Conservation (phyloP, 92 coral and sea anemone species). For the Blastomussa wellsi region DNA sequence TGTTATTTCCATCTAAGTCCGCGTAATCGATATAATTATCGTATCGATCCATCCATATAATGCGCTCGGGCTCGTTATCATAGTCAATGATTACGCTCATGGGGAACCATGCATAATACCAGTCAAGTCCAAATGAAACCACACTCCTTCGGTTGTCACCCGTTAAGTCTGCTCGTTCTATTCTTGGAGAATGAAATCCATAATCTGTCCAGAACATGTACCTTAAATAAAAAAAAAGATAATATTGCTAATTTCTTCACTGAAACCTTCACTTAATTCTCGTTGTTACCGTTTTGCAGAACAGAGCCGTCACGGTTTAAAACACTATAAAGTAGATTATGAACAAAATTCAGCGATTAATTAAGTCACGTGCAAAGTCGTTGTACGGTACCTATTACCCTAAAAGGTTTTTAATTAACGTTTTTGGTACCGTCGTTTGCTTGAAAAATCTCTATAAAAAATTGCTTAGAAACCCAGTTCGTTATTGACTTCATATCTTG, state of each 20-base stretch:
- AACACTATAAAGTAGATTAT: too few species aligned
- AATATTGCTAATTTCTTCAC: neutral
- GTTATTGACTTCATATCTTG: too few species aligned
- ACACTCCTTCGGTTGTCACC: constrained; percentile 60
- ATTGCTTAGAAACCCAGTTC: too few species aligned
- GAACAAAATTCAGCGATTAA: too few species aligned
- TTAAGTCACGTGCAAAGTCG: too few species aligned
- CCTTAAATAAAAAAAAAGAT: constrained; percentile 28
- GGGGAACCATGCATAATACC: constrained; percentile 24
- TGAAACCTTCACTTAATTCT: too few species aligned
- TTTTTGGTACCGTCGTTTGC: too few species aligned
- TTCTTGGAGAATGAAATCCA: constrained; percentile 43
- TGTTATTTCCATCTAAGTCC: constrained; percentile 62
- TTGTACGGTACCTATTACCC: too few species aligned
- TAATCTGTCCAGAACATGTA: constrained; percentile 74
- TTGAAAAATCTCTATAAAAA: too few species aligned
- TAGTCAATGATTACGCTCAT: constrained; percentile 72
- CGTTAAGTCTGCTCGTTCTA: constrained; percentile 69
- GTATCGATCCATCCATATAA: constrained; percentile 74
- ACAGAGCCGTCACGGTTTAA: too few species aligned
- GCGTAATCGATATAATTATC: constrained; percentile 60
- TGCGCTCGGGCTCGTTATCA: constrained; percentile 1
- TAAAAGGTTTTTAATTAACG: too few species aligned
- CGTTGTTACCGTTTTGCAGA: too few species aligned
- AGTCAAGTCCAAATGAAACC: constrained; percentile 19